These are phyloP conservation scores for Ennomos quercinarius DNA, from an alignment of 2,888 invertebrate genomes.

Conservation along the genomic window DNA sequence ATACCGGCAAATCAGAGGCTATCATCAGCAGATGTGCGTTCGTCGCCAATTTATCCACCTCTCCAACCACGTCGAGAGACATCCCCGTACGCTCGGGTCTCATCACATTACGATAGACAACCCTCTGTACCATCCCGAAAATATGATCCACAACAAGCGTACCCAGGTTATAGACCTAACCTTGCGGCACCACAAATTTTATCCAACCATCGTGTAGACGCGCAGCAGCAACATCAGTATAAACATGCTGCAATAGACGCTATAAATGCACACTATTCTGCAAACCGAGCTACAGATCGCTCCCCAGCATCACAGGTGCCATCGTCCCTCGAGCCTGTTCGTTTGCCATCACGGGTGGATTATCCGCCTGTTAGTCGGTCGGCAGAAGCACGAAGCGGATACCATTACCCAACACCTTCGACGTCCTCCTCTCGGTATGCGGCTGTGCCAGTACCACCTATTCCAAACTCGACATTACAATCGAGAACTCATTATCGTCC, in stretches of 20 bases:
- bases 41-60: slow-evolving; percentile 63
- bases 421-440: slow-evolving; percentile 70
- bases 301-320: slow-evolving; percentile 61
- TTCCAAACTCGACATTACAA: slow-evolving; percentile 64
- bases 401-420: slow-evolving; percentile 70
- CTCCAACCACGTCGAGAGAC: slow-evolving; percentile 68
- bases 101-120: slow-evolving; percentile 73
- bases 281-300: slow-evolving; percentile 64
- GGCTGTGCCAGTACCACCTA: slow-evolving; percentile 57
- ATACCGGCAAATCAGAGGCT: slow-evolving; percentile 62
- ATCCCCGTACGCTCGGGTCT: slow-evolving; percentile 62
- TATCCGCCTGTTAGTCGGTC: slow-evolving; percentile 62
- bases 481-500: slow-evolving; percentile 63
- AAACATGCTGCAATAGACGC: slow-evolving; percentile 67
- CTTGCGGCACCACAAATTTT: slow-evolving; percentile 60
- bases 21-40: slow-evolving; percentile 57
- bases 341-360: slow-evolving; percentile 63
- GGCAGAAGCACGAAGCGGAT: slow-evolving; percentile 62
- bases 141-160: slow-evolving; percentile 77
- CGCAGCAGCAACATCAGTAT: slow-evolving; percentile 66
- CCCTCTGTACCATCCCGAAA: slow-evolving; percentile 67
- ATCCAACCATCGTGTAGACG: slow-evolving; percentile 68
- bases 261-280: slow-evolving; percentile 63
- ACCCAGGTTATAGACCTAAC: slow-evolving; percentile 74
- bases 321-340: slow-evolving; percentile 61